Base-by-base conservation (phyloP, 2,888 invertebrate genomes). In the Pegoplata infirma region DNA sequence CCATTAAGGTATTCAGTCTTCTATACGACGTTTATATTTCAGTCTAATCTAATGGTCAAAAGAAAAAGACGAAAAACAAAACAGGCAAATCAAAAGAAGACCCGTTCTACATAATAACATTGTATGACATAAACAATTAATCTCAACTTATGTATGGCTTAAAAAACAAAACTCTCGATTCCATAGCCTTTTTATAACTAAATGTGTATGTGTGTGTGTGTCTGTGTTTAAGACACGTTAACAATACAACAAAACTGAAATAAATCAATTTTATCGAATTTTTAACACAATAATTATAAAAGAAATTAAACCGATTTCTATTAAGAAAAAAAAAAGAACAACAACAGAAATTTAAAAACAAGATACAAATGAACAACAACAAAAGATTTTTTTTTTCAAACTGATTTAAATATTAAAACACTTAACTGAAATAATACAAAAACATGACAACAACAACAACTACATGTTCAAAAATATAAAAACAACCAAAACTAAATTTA, bases 261-360 rank as follows among this genome's bases (percentile, higher is more conserved):
- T 86, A 86, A 86, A 86, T 86, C 86, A 86, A 85, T 85, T 85
- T 86, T 85, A 86, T 86, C 85, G 86, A 86, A 85, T 84, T 85
- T 83, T 82, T 85, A 81, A 82, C 81, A 80, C 69, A 79, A 78
- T 82, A 82, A 82, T 81, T 82, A 82, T 75, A 66, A 66, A 77
- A 63, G 74, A 73, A 67, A 76, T 75, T 69, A 75, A 79, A 67
- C 67, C 79, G 75, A 79, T 75, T 67, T 74, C 55, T 69, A 55
- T 72, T 23, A 19, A 36, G 19, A 64, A 61, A 68, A 44, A 61
- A 46, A 66, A 67, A 66, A 61, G 23, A 12, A 21, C 10, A 44
- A 46, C 32, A 21, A 10, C 10, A 46, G 53, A 55, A n/a, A n/a
- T n/a, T n/a, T n/a, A n/a, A n/a, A n/a, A 61, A 63, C 49, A 44